Conservation (phyloP, 2,888 invertebrate genomes). For the Synergus laeviventris region DNA sequence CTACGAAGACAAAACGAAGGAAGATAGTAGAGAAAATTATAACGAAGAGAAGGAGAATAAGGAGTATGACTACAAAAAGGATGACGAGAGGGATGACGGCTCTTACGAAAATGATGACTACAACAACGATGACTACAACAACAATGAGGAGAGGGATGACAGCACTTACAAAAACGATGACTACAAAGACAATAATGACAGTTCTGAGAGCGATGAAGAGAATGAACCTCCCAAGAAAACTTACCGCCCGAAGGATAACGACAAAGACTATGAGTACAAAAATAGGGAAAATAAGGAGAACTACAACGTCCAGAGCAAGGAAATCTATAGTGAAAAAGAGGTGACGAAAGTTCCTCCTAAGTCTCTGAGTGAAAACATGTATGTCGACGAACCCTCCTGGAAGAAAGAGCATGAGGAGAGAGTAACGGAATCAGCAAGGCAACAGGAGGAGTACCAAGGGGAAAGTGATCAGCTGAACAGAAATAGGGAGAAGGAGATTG, state of each 20-base stretch:
- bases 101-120: background rate
- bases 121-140: background rate
- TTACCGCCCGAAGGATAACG: background rate
- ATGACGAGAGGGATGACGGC: slow-evolving; percentile 9
- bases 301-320: slow-evolving; percentile 59
- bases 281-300: slow-evolving; percentile 60
- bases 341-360: slow-evolving; percentile 53
- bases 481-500: slow-evolving; percentile 34
- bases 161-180: slow-evolving; percentile 34
- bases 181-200: slow-evolving; percentile 37
- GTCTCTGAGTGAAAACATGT: slow-evolving; percentile 47
- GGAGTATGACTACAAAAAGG: slow-evolving; percentile 11
- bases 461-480: slow-evolving; percentile 50
- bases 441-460: slow-evolving; percentile 58
- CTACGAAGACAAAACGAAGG: slow-evolving; percentile 12
- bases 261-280: slow-evolving; percentile 49
- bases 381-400: slow-evolving; percentile 60
- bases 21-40: background rate
- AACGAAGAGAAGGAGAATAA: slow-evolving; percentile 19
- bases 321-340: slow-evolving; percentile 58
- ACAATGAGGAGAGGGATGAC: slow-evolving; percentile 41
- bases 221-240: background rate
- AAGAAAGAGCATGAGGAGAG: slow-evolving; percentile 59
- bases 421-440: slow-evolving; percentile 56
- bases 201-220: slow-evolving; percentile 29